Evolutionary conservation across 2,888 invertebrate species (phyloP), one percentile per base, ranked within the genome.

Genomic region (Ornithoptera priamus): DNA sequence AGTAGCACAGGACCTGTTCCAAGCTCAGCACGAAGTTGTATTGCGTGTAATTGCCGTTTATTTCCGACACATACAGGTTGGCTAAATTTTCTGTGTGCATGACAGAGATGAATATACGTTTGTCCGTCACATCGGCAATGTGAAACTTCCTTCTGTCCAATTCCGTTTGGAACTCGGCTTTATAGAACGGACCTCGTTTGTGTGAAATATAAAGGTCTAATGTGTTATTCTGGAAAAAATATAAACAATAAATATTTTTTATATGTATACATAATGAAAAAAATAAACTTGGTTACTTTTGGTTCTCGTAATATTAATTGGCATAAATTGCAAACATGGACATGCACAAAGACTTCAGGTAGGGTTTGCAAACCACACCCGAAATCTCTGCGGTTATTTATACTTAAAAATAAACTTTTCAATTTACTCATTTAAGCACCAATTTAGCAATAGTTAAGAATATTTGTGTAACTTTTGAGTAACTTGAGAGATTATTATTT

Each of bases 91-190:
- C 94, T 0, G 95, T 94, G 86, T 97, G 97, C 84, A 96, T 95
- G 67, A 96, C 96, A 77, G 97, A 96, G 73, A 97, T 94, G 82
- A 98, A 95, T 73, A 97, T 94, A 87, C 96, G 94, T 78, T 95
- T 95, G 77, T 96, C 96, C 0, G 96, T 95, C 18, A 97, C 96
- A 83, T 98, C 98, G 0, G 96, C 96, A 65, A 98, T 94, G 83
- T 96, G 96, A 85, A 96, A 97, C 82, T 96, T 96, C 74, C 83
- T 90, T 15, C 93, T 83, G 69, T 94, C 93, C 63, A 95, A 82
- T 74, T 95, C 94, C 0, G 95, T 94, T 76, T 96, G 96, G 81
- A 98, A 97, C 73, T 95, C 93, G 0, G 97, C 97, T 77, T 94
- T 94, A 69, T 93, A 88, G 85, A 97, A 97, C 3, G 93, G 93